phyloP scores from a whole-genome alignment of 1,140 invertebrate genomes.

The Chrysoperla carnea region DNA sequence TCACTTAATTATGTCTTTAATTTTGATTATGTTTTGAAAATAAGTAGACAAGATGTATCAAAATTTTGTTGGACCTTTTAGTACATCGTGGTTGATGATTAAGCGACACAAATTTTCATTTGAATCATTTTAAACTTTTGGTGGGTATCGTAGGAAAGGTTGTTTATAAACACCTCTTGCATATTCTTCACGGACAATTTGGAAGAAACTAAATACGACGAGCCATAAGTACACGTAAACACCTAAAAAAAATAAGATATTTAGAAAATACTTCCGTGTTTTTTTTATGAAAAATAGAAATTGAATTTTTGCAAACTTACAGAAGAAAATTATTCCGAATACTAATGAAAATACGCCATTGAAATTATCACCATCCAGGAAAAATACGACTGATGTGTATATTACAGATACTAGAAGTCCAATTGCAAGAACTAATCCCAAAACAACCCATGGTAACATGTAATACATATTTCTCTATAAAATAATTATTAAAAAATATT shows the following conservation, averaged over 20 bases:
- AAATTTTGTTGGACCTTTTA: too few relatives aligned
- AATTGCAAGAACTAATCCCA: conserved; percentile 56
- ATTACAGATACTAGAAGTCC: conserved; percentile 54
- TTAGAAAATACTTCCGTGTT: background rate
- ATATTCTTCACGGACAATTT: conserved; percentile 46
- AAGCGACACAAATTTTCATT: too few relatives aligned
- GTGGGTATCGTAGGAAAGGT: conserved; percentile 35
- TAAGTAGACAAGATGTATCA: too few relatives aligned
- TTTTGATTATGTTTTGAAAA: too few relatives aligned
- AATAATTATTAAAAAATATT: conserved; percentile 9
- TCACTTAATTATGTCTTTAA: too few relatives aligned
- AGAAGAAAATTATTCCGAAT: conserved; percentile 36
- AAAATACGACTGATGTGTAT: conserved; percentile 53
- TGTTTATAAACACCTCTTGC: conserved; percentile 43
- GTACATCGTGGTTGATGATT: too few relatives aligned
- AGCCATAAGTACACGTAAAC: conserved; percentile 55
- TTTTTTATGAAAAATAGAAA: conserved; percentile 2
- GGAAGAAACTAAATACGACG: conserved; percentile 62
- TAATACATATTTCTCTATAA: conserved; percentile 55
- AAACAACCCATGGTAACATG: conserved; percentile 65
- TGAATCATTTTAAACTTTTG: background rate
- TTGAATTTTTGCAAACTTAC: conserved; percentile 24
- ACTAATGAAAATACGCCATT: conserved; percentile 39
- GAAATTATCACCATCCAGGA: conserved; percentile 34
- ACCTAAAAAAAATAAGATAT: conserved; percentile 29